Conservation (phyloP, 2,113 vertebrate genomes). For the Tupaia chinensis region DNA sequence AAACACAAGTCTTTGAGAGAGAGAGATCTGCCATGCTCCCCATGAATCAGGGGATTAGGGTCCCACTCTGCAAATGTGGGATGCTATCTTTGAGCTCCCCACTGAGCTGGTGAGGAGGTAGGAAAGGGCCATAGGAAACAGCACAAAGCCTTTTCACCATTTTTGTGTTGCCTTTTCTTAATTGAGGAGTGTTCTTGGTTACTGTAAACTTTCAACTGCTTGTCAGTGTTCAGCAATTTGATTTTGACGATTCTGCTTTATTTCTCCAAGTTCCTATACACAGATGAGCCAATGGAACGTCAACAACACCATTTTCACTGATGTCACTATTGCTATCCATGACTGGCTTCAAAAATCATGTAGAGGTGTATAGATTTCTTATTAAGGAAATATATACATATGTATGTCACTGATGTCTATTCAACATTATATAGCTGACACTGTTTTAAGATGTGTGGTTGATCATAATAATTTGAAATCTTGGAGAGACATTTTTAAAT, state of each 20-base stretch:
- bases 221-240: not conserved
- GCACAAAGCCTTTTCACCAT: not conserved
- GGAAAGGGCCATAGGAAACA: accelerated
- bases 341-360: not conserved
- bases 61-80: not conserved
- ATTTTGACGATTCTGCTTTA: not conserved
- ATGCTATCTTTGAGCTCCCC: too few species aligned
- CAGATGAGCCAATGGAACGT: not conserved
- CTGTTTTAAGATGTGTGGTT: not conserved
- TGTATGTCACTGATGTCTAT: not conserved
- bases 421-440: not conserved
- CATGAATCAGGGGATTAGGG: too few species aligned
- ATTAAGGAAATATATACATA: not conserved
- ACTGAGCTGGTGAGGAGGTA: accelerated
- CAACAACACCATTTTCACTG: not conserved
- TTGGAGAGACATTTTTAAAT: not conserved
- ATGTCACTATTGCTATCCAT: not conserved
- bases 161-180: not conserved
- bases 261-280: not conserved
- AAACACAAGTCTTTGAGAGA: not conserved
- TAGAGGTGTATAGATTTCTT: not conserved
- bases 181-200: not conserved
- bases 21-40: not conserved
- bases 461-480: not conserved
- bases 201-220: not conserved